Conservation (phyloP, 1,140 invertebrate genomes). For the Scaptomyza hsui region DNA sequence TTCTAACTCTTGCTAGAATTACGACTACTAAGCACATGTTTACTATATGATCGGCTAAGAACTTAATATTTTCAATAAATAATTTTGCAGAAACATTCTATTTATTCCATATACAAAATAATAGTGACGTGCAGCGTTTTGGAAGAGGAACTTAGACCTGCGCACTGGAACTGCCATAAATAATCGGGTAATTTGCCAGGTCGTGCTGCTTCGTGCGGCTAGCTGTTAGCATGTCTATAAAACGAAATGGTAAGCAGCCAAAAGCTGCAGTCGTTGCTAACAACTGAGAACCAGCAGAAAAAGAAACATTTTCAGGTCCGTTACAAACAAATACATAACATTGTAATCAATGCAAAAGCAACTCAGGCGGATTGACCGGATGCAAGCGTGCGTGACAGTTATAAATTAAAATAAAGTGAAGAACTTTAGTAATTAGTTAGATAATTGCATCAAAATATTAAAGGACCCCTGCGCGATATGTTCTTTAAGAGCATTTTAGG, state of each 20-base stretch:
- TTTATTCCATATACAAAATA: too few relatives aligned
- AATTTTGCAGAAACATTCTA: background rate
- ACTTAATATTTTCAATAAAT: constrained; percentile 4
- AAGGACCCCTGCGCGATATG: constrained; percentile 39
- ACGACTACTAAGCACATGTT: constrained; percentile 28
- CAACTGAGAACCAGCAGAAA: constrained; percentile 41
- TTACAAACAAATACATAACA: constrained; percentile 1
- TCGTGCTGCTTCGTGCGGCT: constrained; percentile 3
- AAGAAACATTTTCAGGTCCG: constrained; percentile 16
- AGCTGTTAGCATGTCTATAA: constrained; percentile 44
- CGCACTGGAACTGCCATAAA: constrained; percentile 33
- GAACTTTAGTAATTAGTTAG: constrained; percentile 39
- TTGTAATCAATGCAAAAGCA: constrained; percentile 7
- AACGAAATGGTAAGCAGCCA: constrained; percentile 19
- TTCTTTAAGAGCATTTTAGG: constrained; percentile 76
- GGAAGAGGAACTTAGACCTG: constrained; percentile 41
- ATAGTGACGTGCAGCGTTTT: constrained; percentile 23
- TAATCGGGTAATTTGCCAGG: constrained; percentile 5
- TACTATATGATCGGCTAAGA: background rate
- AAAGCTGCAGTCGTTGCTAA: constrained; percentile 62
- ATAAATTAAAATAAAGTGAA: constrained; percentile 62
- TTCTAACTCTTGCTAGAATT: constrained; percentile 37
- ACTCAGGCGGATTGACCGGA: constrained; percentile 43
- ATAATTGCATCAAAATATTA: constrained; percentile 37
- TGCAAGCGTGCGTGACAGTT: constrained; percentile 69